Evolutionary conservation across 2,113 vertebrate genomes (phyloP).

Genomic region (Coreoperca whiteheadi): DNA sequence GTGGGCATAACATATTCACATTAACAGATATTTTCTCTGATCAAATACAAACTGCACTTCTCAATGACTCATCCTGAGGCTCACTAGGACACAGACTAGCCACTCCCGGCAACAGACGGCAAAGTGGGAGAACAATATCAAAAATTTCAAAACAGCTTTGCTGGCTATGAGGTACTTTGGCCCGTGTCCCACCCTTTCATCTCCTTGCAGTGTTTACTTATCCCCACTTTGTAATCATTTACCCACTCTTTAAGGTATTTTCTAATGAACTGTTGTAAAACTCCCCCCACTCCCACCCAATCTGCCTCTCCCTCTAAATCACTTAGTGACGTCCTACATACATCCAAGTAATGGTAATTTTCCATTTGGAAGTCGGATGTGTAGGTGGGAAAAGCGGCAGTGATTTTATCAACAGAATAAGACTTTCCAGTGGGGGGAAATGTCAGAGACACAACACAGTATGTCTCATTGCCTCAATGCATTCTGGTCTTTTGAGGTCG

Average conservation of each 20-base stretch:
- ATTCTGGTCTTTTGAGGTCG: neutral
- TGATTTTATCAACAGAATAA: conserved; percentile 21
- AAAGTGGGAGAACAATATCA: neutral
- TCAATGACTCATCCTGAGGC: neutral
- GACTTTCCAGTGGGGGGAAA: neutral
- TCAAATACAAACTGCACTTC: neutral
- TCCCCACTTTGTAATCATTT: neutral
- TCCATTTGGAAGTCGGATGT: neutral
- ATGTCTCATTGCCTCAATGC: neutral
- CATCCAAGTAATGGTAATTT: conserved; percentile 9
- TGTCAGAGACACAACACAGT: neutral
- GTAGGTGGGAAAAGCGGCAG: neutral
- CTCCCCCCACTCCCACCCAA: conserved; percentile 2
- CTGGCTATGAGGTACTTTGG: conserved; percentile 1
- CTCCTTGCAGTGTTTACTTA: conserved; percentile 23
- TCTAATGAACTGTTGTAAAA: neutral
- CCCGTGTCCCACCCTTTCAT: neutral
- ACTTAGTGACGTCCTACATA: conserved; percentile 14
- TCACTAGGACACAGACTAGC: neutral
- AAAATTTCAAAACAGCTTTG: conserved; percentile 9
- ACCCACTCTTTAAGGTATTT: neutral
- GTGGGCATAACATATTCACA: neutral
- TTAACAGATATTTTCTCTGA: neutral
- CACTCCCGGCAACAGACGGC: neutral
- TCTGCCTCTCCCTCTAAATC: conserved; percentile 3